Evolutionary conservation across 2,888 invertebrate species (phyloP), one percentile per base, ranked within the genome.

Genomic region (Cyaniris semiargus): DNA sequence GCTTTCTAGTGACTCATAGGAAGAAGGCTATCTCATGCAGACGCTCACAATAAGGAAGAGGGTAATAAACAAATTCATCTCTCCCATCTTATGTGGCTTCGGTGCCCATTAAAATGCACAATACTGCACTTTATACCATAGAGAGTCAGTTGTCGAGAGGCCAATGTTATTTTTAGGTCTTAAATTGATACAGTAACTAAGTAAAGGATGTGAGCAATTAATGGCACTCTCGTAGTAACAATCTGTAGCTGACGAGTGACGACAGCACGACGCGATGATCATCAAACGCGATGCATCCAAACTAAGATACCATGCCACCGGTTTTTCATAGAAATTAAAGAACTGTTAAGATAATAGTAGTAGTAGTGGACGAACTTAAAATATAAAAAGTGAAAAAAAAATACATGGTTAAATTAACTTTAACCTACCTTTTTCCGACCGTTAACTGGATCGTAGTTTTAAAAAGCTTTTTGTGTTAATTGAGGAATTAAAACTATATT

Each of bases 61-160:
- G 90, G 92, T 89, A 94, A 94, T 94, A 93, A 94, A 93, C 92
- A 92, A 93, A 93, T 92, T 93, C 94, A 93, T 92, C 93, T 93
- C 93, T 90, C 88, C 87, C 90, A 90, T 92, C 93, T 93, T 92
- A 90, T 90, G 92, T 89, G 89, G 91, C 92, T 90, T 88, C 88
- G 86, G 85, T 83, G 89, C 84, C 88, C 88, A 91, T 93, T 93
- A 92, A 92, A 92, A 90, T 90, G 93, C 92, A 93, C 93, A 93
- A 93, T 93, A 90, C 90, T 93, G 92, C 91, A 92, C 91, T 93
- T 89, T 90, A 91, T 91, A 87, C 89, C 86, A 88, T 88, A 87
- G 87, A 85, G 85, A 83, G 85, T 84, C 87, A 84, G 86, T 84
- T 82, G 85, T 83, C 85, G 90, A 89, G 89, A 90, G 91, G 90